A percentile compares a stretch with the other conserved stretches of the same genome.
These are phyloP conservation scores for Agrilus planipennis DNA, from an alignment of 1,140 invertebrate genomes.

Conservation along the genomic window DNA sequence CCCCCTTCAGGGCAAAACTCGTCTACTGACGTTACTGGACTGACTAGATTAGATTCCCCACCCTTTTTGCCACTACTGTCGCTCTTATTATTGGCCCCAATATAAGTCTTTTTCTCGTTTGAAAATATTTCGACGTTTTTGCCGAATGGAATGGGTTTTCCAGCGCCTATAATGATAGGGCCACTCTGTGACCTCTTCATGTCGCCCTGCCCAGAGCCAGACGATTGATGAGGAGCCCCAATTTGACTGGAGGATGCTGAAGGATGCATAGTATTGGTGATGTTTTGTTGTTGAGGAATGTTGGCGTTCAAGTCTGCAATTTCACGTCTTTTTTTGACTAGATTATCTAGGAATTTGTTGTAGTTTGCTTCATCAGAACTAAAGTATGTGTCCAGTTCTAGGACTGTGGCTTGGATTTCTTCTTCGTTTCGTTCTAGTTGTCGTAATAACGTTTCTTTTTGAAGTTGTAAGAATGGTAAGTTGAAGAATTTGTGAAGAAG, in stretches of 20 bases:
- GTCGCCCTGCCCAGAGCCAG: slow-evolving; percentile 25
- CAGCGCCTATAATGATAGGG: slow-evolving; percentile 33
- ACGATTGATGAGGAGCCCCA: slow-evolving; percentile 34
- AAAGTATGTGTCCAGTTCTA: slow-evolving; percentile 72
- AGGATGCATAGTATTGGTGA: slow-evolving; percentile 10
- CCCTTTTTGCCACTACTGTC: slow-evolving; percentile 23
- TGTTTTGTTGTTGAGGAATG: slow-evolving; percentile 20
- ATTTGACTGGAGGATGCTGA: slow-evolving; percentile 33
- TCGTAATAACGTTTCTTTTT: slow-evolving; percentile 73
- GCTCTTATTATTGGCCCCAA: too few species aligned
- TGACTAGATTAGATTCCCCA: slow-evolving; percentile 17
- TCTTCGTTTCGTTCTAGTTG: slow-evolving; percentile 80
- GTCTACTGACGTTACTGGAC: slow-evolving; percentile 53
- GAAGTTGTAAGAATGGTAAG: slow-evolving; percentile 85
- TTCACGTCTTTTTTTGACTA: slow-evolving; percentile 58
- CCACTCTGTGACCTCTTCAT: slow-evolving; percentile 32
- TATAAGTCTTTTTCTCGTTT: slow-evolving; percentile 21
- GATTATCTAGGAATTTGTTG: slow-evolving; percentile 64
- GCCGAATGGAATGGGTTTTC: slow-evolving; percentile 14
- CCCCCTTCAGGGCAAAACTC: slow-evolving; percentile 78
- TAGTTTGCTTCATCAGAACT: slow-evolving; percentile 89
- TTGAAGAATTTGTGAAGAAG: slow-evolving; percentile 94
- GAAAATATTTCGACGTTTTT: slow-evolving; percentile 6
- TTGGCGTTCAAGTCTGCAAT: slow-evolving; percentile 47
- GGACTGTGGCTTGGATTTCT: slow-evolving; percentile 69